Conservation (phyloP, 2,888 invertebrate genomes). For the Cheilosia grossa region DNA sequence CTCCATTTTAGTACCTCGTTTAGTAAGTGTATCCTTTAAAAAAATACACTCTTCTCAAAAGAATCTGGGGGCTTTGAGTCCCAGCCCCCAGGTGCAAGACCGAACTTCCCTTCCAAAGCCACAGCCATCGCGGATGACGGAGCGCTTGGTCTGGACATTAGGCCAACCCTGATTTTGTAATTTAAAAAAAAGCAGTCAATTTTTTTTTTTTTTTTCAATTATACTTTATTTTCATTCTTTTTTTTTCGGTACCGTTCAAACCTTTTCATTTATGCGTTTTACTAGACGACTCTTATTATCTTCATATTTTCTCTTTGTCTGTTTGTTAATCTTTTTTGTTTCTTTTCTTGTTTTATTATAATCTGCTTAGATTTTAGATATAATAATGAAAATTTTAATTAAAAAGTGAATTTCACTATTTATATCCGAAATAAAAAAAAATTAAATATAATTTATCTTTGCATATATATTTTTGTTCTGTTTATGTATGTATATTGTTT, state of each 20-base stretch:
- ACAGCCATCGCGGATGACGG: no score
- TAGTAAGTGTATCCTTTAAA: no score
- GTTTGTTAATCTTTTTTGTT: constrained; percentile 32
- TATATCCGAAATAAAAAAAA: constrained; percentile 62
- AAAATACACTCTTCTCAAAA: no score
- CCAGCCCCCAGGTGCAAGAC: no score
- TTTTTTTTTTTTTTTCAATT: constrained; percentile 51
- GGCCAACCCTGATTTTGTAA: neutral
- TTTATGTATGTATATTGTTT: constrained; percentile 69
- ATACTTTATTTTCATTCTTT: constrained; percentile 70
- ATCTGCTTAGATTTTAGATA: constrained; percentile 70
- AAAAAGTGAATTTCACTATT: constrained; percentile 73
- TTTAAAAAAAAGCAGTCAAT: neutral
- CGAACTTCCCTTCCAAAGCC: no score
- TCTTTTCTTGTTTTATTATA: constrained; percentile 41
- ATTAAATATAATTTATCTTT: constrained; percentile 56
- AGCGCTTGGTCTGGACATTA: no score
- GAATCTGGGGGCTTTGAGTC: no score
- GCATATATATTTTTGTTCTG: constrained; percentile 46
- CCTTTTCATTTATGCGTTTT: constrained; percentile 59
- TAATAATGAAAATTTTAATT: constrained; percentile 73
- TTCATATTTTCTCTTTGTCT: constrained; percentile 61
- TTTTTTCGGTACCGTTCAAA: constrained; percentile 40
- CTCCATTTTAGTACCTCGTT: no score
- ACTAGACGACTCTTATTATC: constrained; percentile 68